These are phyloP conservation scores for Mycogona germanica DNA, from an alignment of 2,888 invertebrate species.

Conservation along the genomic window DNA sequence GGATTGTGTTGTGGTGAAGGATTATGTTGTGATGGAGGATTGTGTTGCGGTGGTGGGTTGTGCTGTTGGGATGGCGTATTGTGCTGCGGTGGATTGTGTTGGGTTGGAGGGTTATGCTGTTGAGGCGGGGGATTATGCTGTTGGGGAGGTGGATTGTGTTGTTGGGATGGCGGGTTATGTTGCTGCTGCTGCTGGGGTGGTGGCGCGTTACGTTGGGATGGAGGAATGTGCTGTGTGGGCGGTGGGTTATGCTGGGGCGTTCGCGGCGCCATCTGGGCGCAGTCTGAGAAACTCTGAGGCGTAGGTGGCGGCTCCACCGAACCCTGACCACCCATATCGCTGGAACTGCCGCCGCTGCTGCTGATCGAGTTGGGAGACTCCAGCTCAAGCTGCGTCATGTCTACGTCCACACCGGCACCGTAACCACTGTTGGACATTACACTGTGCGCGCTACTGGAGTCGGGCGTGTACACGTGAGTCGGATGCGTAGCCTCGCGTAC, in stretches of 20 bases:
- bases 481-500: constrained; percentile 7
- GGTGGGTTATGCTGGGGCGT: constrained; percentile 36
- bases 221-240: constrained; percentile 18
- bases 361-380: constrained; percentile 80
- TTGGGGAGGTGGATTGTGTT: background rate
- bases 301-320: constrained; percentile 44
- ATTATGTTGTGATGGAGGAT: constrained; percentile 17
- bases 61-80: constrained; percentile 12
- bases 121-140: constrained; percentile 18
- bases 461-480: constrained; percentile 65
- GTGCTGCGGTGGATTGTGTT: too few species aligned
- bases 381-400: constrained; percentile 67
- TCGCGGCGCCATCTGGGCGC: constrained; percentile 31
- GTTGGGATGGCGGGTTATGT: constrained; percentile 28
- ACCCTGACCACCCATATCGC: constrained; percentile 60
- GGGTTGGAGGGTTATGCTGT: constrained; percentile 16
- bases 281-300: constrained; percentile 34
- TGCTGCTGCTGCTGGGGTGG: constrained; percentile 8
- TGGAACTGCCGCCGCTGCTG: constrained; percentile 57
- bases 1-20: too few species aligned
- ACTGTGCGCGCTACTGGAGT: constrained; percentile 68
- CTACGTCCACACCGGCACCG: constrained; percentile 68
- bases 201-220: constrained; percentile 12
- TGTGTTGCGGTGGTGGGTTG: constrained; percentile 17
- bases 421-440: constrained; percentile 35